A percentile compares a stretch with the other conserved stretches of the same genome.
Evolutionary conservation across 1,140 invertebrate genomes (phyloP).

Genomic region (Lepidostoma basale): DNA sequence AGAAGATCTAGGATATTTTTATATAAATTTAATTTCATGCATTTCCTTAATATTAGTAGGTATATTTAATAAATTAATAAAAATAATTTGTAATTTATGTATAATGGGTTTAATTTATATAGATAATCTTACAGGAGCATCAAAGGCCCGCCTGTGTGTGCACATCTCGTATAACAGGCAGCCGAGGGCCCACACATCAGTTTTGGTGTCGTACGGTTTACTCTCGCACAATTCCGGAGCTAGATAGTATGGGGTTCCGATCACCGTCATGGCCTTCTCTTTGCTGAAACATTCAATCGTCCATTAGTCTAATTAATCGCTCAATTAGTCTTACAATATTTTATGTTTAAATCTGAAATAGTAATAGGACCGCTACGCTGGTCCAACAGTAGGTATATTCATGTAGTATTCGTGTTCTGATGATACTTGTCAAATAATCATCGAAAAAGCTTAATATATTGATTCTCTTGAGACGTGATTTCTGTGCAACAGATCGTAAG

Average conservation of each 20-base stretch:
- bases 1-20: constrained; percentile 29
- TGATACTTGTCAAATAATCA: too few relatives aligned
- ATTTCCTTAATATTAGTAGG: neutral
- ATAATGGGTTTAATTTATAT: neutral
- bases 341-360: too few relatives aligned
- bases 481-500: too few relatives aligned
- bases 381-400: too few relatives aligned
- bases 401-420: too few relatives aligned
- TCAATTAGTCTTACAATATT: too few relatives aligned
- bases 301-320: too few relatives aligned
- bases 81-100: neutral
- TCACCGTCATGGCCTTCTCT: constrained; percentile 63
- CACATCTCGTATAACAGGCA: constrained; percentile 81
- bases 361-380: too few relatives aligned
- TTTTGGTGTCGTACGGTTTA: constrained; percentile 74
- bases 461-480: too few relatives aligned
- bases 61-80: neutral
- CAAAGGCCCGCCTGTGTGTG: constrained; percentile 63
- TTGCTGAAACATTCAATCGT: constrained; percentile 56
- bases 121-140: constrained; percentile 56
- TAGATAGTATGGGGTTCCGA: constrained; percentile 86
- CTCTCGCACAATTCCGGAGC: constrained; percentile 84
- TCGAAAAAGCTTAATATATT: too few relatives aligned
- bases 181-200: constrained; percentile 86
- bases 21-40: neutral